phyloP scores from a whole-genome alignment of 2,797 vertebrate genomes.

The Serranus cabrilla region DNA sequence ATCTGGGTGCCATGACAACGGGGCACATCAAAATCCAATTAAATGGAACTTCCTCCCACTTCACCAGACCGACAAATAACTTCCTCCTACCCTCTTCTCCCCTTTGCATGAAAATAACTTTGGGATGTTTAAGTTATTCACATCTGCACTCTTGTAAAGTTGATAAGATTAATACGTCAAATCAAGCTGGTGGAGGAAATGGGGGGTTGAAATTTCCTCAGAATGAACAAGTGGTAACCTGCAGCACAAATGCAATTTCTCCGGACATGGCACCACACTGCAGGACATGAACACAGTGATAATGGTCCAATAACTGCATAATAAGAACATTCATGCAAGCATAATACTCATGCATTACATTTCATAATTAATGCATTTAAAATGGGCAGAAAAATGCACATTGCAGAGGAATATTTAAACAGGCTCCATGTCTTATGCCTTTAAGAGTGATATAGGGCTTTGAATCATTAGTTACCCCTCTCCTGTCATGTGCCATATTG shows the following conservation, averaged over 20 bases:
- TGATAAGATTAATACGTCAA: constrained; percentile 74
- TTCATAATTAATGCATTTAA: constrained; percentile 27
- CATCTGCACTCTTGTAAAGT: constrained; percentile 64
- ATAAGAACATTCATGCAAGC: constrained; percentile 37
- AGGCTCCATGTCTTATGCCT: constrained; percentile 10
- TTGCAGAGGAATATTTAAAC: constrained; percentile 19
- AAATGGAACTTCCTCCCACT: constrained; percentile 85
- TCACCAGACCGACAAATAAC: constrained; percentile 82
- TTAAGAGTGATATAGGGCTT: constrained; percentile 10
- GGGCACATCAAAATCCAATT: constrained; percentile 87
- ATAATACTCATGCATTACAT: constrained; percentile 32
- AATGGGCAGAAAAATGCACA: constrained; percentile 8
- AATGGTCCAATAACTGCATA: constrained; percentile 35
- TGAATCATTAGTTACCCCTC: constrained; percentile 45
- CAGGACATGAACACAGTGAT: constrained; percentile 27
- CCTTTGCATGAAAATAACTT: constrained; percentile 75
- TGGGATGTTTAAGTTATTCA: constrained; percentile 75
- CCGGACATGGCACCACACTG: constrained; percentile 6
- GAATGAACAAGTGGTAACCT: constrained; percentile 52
- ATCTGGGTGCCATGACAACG: constrained; percentile 87
- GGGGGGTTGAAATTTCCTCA: constrained; percentile 36
- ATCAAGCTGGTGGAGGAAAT: constrained; percentile 59
- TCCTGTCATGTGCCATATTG: constrained; percentile 31
- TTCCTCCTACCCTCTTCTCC: constrained; percentile 68
- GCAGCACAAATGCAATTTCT: constrained; percentile 50